phyloP scores from a whole-genome alignment of 2,888 invertebrate genomes.

The Altica lythri region DNA sequence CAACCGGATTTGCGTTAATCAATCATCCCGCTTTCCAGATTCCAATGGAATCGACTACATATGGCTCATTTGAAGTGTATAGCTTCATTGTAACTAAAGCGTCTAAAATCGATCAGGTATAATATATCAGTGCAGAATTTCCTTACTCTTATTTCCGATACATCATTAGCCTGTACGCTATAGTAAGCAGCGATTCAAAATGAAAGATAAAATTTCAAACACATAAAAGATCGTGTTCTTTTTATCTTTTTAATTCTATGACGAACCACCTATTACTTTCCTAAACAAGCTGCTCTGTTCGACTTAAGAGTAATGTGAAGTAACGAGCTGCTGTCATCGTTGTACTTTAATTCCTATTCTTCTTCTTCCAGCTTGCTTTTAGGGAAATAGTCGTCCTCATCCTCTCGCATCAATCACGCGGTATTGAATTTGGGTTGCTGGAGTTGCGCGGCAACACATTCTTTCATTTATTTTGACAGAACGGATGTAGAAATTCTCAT shows the following conservation, averaged over 20 bases:
- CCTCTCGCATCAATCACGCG: conserved; percentile 41
- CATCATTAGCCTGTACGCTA: conserved; percentile 21
- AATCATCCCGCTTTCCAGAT: too few species aligned
- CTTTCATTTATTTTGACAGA: conserved; percentile 32
- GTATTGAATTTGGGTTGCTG: conserved; percentile 38
- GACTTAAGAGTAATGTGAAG: conserved; percentile 41
- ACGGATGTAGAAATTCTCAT: conserved; percentile 15
- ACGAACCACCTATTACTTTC: conserved; percentile 45
- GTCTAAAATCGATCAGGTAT: conserved; percentile 19
- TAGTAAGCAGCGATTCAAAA: conserved; percentile 11
- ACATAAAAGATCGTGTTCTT: conserved; percentile 42
- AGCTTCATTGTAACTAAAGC: conserved; percentile 17
- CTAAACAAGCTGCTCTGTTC: conserved; percentile 41
- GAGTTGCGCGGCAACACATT: conserved; percentile 25
- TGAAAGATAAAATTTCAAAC: conserved; percentile 24
- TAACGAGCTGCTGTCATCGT: conserved; percentile 47
- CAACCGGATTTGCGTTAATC: too few species aligned
- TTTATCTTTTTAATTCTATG: conserved; percentile 46
- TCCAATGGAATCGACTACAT: conserved; percentile 2
- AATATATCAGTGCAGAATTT: conserved; percentile 16
- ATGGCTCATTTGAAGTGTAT: conserved; percentile 17
- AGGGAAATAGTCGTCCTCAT: conserved; percentile 41
- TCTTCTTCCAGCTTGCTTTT: conserved; percentile 43
- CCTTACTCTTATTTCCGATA: conserved; percentile 20
- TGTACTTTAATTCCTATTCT: conserved; percentile 45